These are phyloP conservation scores for Leptosomus discolor DNA, from an alignment of 2,113 vertebrate species.

Conservation along the genomic window DNA sequence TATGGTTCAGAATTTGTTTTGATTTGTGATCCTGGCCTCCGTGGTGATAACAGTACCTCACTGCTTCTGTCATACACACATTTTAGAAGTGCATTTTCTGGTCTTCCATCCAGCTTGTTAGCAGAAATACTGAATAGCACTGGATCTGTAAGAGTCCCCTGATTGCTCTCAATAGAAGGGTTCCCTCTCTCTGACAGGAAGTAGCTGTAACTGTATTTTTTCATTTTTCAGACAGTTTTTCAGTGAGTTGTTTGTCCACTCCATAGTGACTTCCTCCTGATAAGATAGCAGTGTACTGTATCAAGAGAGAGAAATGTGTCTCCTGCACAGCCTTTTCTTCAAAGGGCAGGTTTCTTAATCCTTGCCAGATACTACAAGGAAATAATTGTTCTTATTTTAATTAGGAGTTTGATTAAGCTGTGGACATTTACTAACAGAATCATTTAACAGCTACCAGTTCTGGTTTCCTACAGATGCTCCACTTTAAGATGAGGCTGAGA, in stretches of 20 bases:
- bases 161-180: background rate
- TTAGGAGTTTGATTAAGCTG: background rate
- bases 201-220: background rate
- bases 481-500: background rate
- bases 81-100: background rate
- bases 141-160: background rate
- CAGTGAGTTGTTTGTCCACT: background rate
- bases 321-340: background rate
- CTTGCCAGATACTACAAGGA: background rate
- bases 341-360: background rate
- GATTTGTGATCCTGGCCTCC: background rate
- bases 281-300: background rate
- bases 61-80: background rate
- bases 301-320: background rate
- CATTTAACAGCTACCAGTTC: background rate
- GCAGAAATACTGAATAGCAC: background rate
- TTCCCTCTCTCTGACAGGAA: background rate
- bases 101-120: background rate
- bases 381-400: slow-evolving; percentile 12
- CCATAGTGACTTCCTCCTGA: background rate
- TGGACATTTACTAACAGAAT: background rate
- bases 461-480: background rate
- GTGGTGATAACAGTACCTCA: background rate
- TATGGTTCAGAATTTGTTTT: background rate
- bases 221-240: background rate